Evolutionary conservation across 1,140 invertebrate genomes (phyloP).

Genomic region (Frieseomelitta varia): DNA sequence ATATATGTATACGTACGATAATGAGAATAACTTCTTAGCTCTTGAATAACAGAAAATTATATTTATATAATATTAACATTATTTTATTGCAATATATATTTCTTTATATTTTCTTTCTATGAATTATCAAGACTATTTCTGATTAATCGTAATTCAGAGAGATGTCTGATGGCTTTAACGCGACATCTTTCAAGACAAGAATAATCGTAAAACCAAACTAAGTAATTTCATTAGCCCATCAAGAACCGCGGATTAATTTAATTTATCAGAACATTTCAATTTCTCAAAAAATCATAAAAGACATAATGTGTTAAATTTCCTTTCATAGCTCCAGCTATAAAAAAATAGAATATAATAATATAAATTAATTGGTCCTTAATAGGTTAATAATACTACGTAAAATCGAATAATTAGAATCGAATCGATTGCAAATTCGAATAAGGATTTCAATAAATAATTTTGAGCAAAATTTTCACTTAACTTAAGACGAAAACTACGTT

Average conservation of each 20-base stretch:
- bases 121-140: conserved; percentile 17
- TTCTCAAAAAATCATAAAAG: too few relatives aligned
- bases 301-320: too few relatives aligned
- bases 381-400: background rate
- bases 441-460: background rate
- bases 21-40: background rate
- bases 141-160: background rate
- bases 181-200: background rate
- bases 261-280: too few relatives aligned
- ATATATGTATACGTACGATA: background rate
- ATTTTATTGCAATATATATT: conserved; percentile 28
- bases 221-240: background rate
- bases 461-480: background rate
- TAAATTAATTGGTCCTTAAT: too few relatives aligned
- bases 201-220: background rate
- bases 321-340: too few relatives aligned
- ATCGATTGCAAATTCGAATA: background rate
- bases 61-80: conserved; percentile 4
- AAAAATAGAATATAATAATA: too few relatives aligned
- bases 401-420: background rate
- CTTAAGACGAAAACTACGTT: background rate
- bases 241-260: too few relatives aligned
- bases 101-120: conserved; percentile 4
- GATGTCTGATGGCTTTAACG: background rate
- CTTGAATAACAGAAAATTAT: conserved; percentile 17